Evolutionary conservation across 2,113 vertebrate species (phyloP).

Genomic region (Rhabdornis inornatus): DNA sequence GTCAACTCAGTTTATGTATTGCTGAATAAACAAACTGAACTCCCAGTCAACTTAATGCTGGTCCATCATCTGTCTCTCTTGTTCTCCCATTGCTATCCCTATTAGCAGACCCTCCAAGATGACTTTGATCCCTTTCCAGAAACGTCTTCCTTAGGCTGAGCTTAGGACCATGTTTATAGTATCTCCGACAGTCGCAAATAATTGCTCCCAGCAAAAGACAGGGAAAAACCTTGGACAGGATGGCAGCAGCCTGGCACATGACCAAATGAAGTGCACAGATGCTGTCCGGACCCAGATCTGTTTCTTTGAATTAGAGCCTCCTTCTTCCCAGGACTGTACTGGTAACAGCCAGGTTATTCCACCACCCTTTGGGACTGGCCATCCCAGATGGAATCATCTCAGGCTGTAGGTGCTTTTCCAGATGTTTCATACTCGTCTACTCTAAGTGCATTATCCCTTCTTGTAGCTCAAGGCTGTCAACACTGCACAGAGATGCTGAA

Average conservation of each 20-base stretch:
- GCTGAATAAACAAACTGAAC: neutral
- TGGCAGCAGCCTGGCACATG: neutral
- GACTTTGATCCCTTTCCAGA: neutral
- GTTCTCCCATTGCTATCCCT: neutral
- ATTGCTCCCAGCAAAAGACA: neutral
- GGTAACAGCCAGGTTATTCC: neutral
- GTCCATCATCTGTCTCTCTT: neutral
- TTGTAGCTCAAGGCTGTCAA: neutral
- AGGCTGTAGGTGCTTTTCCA: neutral
- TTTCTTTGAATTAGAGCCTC: neutral
- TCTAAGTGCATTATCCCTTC: neutral
- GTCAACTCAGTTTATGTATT: neutral
- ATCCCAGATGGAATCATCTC: accelerated
- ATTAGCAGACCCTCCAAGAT: neutral
- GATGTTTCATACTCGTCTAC: neutral
- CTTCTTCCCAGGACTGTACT: neutral
- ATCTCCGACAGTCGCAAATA: neutral
- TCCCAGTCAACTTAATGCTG: neutral
- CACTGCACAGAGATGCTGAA: neutral
- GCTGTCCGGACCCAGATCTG: accelerated
- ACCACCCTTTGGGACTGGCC: neutral
- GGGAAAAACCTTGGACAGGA: neutral
- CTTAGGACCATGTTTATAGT: neutral
- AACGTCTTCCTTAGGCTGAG: neutral
- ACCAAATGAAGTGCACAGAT: neutral